These are phyloP conservation scores for Molorchus minor DNA, from an alignment of 2,888 invertebrate species.

Conservation along the genomic window DNA sequence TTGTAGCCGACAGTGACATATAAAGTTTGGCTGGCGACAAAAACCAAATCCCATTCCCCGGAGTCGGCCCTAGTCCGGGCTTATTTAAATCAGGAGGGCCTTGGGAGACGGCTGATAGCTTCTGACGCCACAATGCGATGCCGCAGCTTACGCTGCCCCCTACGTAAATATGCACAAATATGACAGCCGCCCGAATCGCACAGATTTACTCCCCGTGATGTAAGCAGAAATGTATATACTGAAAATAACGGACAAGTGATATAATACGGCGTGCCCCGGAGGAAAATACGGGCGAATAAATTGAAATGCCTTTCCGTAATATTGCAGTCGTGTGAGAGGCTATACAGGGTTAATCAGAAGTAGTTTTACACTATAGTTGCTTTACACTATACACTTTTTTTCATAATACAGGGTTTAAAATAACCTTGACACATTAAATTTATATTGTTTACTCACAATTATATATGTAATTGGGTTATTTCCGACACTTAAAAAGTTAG, in stretches of 20 bases:
- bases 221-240: conserved; percentile 32
- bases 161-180: conserved; percentile 57
- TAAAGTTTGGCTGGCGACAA: conserved; percentile 61
- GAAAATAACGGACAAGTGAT: conserved; percentile 4
- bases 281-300: not conserved
- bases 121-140: conserved; percentile 61
- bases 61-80: conserved; percentile 59
- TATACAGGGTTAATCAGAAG: too few relatives aligned
- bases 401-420: too few relatives aligned
- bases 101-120: conserved; percentile 62
- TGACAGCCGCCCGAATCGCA: conserved; percentile 41
- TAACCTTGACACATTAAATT: too few relatives aligned
- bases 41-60: conserved; percentile 62
- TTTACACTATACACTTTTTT: too few relatives aligned
- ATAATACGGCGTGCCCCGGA: conserved; percentile 5
- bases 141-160: conserved; percentile 51
- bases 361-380: too few relatives aligned
- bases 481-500: too few relatives aligned
- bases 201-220: conserved; percentile 35
- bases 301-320: too few relatives aligned
- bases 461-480: too few relatives aligned
- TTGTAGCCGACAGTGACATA: conserved; percentile 61
- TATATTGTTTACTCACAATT: too few relatives aligned
- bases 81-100: conserved; percentile 63
- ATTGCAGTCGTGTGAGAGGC: too few relatives aligned